Evolutionary conservation across 2,797 vertebrate species (phyloP).

Genomic region (Pipistrellus pipistrellus): DNA sequence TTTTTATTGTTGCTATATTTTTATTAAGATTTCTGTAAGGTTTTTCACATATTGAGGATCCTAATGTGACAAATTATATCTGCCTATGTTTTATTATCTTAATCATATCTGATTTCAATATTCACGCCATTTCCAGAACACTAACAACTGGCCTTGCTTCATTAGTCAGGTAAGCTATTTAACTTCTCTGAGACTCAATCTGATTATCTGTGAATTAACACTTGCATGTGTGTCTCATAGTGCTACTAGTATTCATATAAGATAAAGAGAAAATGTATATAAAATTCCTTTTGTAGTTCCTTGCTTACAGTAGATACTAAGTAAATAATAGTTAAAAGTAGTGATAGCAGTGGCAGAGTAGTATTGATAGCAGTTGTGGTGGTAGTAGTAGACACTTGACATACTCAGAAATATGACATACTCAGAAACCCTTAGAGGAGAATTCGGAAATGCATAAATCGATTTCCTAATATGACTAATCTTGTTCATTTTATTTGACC

Average conservation of each 20-base stretch:
- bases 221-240: background rate
- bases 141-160: background rate
- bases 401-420: background rate
- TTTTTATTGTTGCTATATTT: background rate
- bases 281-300: background rate
- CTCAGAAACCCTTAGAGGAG: background rate
- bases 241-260: background rate
- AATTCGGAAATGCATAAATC: background rate
- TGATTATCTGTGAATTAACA: background rate
- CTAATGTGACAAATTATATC: background rate
- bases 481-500: background rate
- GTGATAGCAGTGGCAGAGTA: too few relatives aligned
- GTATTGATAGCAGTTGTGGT: background rate
- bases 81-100: background rate
- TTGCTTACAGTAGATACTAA: background rate
- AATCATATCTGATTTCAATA: constrained; percentile 22
- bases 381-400: background rate
- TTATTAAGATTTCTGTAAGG: background rate
- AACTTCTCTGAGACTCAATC: background rate
- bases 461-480: background rate
- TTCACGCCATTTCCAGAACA: background rate
- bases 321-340: background rate
- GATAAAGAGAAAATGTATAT: background rate
- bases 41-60: background rate
- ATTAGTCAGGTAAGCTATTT: background rate